phyloP scores from a whole-genome alignment of 2,797 vertebrate genomes.

The Cyclopterus lumpus region DNA sequence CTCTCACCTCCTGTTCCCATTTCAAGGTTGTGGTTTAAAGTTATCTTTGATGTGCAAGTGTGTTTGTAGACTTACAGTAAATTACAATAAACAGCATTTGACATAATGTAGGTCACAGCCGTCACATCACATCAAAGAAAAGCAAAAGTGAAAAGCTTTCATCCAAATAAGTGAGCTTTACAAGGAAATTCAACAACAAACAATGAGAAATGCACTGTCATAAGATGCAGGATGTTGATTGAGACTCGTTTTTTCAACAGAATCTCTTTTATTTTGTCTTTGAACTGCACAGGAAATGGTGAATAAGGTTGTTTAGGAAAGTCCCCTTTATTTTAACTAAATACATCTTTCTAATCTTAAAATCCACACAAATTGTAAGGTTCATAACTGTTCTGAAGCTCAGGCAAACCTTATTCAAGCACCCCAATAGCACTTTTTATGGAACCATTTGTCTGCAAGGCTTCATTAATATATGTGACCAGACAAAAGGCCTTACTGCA shows the following conservation, averaged over 20 bases:
- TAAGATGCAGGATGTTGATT: constrained; percentile 68
- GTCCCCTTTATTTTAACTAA: constrained; percentile 81
- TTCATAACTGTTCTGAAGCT: constrained; percentile 63
- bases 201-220: constrained; percentile 48
- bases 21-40: constrained; percentile 34
- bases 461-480: constrained; percentile 58
- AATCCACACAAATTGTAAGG: constrained; percentile 66
- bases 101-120: constrained; percentile 21
- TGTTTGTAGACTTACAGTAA: constrained; percentile 29
- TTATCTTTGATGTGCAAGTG: constrained; percentile 21
- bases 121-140: constrained; percentile 33
- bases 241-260: constrained; percentile 71
- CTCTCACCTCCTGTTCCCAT: constrained; percentile 40
- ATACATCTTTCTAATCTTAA: constrained; percentile 75
- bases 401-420: constrained; percentile 63
- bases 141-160: constrained; percentile 39
- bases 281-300: constrained; percentile 83
- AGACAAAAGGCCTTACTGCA: constrained; percentile 75
- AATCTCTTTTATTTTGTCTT: constrained; percentile 79
- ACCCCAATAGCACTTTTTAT: constrained; percentile 63
- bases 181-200: constrained; percentile 60
- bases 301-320: constrained; percentile 78
- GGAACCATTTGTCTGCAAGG: constrained; percentile 64
- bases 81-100: constrained; percentile 13
- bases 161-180: constrained; percentile 50